Base-by-base conservation (phyloP, 2,888 invertebrate genomes). In the Metellina segmentata region DNA sequence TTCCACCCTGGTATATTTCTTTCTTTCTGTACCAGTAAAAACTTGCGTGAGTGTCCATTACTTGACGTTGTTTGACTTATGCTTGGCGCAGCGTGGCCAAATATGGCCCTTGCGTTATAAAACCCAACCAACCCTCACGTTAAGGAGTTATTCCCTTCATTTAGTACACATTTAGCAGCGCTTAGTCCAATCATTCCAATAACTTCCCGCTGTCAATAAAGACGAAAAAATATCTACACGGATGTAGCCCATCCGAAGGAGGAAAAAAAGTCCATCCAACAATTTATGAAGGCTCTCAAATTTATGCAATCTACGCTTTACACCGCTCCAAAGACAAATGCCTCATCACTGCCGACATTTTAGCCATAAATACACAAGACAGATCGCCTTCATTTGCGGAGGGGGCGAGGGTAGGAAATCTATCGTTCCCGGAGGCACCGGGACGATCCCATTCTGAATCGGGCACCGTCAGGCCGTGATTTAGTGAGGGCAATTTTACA, bases 401-500 rank as follows among this genome's bases (percentile, higher is more conserved):
- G 61, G 61, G 11, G 34, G 34, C 34, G 34, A 34, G 34, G 34
- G 34, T 34, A 34, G 34, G 34, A 34, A 34, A 34, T 34, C 34
- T 34, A 34, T 34, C 34, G 34, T 34, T 69, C n/a, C 16, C 8
- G n/a, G 69, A 69, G 69, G 16, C 48, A 48, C 16, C 20, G 48
- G 16, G 75, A 34, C 49, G 20, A 48, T 34, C n/a, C 34, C 34
- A 34, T 34, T 34, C 34, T 34, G 34, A 34, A 34, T 34, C 34
- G 34, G 34, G 34, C 34, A 34, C 34, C 34, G 34, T 34, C 34
- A 51, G 34, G 77, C 49, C 51, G 71, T 91, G 83, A 87, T 91
- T 87, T 87, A 91, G 87, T 79, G 81, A 52, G 53, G 87, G 91
- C 91, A 91, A 91, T 91, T 91, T 91, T 83, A 86, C 90, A 86